phyloP scores from a whole-genome alignment of 2,113 vertebrate genomes.

The Dasyornis broadbenti region DNA sequence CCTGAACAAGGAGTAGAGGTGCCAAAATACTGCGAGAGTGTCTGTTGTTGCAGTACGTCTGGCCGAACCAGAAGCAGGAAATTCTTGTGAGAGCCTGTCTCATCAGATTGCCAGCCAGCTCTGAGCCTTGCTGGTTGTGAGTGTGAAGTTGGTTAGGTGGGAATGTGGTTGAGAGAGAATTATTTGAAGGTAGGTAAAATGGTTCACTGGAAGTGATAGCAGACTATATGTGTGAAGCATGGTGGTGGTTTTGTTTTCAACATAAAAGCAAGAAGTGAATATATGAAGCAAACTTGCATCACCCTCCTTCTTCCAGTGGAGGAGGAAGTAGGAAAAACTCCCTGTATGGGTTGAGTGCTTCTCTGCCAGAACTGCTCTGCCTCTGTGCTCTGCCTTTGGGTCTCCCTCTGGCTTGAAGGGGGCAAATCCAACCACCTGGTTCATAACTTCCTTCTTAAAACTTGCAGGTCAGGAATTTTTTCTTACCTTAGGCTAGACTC shows the following conservation, averaged over 20 bases:
- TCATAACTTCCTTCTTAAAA: background rate
- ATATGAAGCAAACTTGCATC: background rate
- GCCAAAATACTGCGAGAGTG: constrained; percentile 58
- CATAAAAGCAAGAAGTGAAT: background rate
- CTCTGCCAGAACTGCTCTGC: background rate
- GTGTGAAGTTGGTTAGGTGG: background rate
- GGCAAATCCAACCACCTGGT: background rate
- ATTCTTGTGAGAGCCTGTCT: constrained; percentile 67
- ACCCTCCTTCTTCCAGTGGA: background rate
- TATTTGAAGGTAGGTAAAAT: background rate
- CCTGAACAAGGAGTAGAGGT: constrained; percentile 8
- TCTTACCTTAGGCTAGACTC: background rate
- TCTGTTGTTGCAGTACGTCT: constrained; percentile 67
- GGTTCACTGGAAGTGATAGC: background rate
- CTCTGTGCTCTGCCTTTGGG: background rate
- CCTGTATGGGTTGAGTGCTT: background rate
- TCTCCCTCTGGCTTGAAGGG: background rate
- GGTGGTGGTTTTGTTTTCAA: background rate
- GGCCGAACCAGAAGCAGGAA: constrained; percentile 67
- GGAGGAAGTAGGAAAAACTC: background rate
- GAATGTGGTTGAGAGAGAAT: background rate
- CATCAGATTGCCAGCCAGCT: constrained; percentile 61
- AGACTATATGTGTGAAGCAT: background rate
- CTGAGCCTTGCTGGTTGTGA: background rate
- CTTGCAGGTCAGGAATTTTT: background rate